Evolutionary conservation across 2,888 invertebrate genomes (phyloP).

Genomic region (Shargacucullia verbasci): DNA sequence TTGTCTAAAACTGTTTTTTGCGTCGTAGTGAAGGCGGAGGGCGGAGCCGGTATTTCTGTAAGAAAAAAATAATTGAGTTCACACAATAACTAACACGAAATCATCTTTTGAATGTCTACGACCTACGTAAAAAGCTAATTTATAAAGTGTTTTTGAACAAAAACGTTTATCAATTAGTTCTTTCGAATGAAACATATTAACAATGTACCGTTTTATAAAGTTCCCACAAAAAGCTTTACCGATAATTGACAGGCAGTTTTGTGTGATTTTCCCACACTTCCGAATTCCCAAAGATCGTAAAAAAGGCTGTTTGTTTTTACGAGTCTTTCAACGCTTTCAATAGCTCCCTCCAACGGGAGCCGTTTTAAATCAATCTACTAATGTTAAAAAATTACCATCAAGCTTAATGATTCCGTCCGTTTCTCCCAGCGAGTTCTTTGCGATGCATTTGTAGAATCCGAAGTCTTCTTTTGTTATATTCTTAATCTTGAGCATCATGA

Average conservation of each 20-base stretch:
- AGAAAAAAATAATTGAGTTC: slow-evolving; percentile 38
- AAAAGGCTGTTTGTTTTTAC: slow-evolving; percentile 56
- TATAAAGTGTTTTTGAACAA: neutral
- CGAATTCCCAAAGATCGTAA: slow-evolving; percentile 58
- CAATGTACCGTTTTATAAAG: slow-evolving; percentile 17
- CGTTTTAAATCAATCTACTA: slow-evolving; percentile 58
- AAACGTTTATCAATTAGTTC: slow-evolving; percentile 4
- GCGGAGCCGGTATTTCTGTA: slow-evolving; percentile 95
- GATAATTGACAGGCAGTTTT: slow-evolving; percentile 57
- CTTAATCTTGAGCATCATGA: slow-evolving; percentile 97
- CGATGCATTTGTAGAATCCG: slow-evolving; percentile 96
- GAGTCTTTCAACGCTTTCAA: slow-evolving; percentile 56
- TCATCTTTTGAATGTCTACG: too few relatives aligned
- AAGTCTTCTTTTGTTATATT: slow-evolving; percentile 94
- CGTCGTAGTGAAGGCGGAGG: slow-evolving; percentile 91
- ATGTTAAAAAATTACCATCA: slow-evolving; percentile 91
- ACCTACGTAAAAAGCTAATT: neutral
- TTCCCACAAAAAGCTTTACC: slow-evolving; percentile 50
- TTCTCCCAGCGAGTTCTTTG: slow-evolving; percentile 96
- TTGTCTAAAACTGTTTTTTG: slow-evolving; percentile 81
- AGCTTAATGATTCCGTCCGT: slow-evolving; percentile 97
- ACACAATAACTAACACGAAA: too few relatives aligned
- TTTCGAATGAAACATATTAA: slow-evolving; percentile 8
- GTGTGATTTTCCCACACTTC: slow-evolving; percentile 56
- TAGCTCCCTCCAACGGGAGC: slow-evolving; percentile 31